Percentiles rank a stretch among this genome's conserved stretches.
Conservation (phyloP, 2,113 vertebrate genomes). For the Megaptera novaeangliae region DNA sequence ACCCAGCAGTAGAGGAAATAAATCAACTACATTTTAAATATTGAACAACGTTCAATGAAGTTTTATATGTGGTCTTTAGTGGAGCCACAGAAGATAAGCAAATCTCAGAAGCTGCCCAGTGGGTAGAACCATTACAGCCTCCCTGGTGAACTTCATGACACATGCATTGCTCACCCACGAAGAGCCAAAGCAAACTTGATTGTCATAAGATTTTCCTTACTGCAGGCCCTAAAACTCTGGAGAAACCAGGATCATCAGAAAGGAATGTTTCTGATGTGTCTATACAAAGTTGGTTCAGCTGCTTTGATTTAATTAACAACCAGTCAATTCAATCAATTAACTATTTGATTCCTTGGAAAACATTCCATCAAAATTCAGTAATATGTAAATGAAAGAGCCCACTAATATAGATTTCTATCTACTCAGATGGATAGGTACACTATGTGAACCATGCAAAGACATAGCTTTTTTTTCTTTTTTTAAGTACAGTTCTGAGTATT, state of each 20-base stretch:
- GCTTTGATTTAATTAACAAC: constrained; percentile 60
- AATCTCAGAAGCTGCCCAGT: background rate
- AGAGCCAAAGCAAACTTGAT: constrained; percentile 58
- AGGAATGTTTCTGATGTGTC: constrained; percentile 57
- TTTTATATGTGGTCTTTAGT: background rate
- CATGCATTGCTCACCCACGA: background rate
- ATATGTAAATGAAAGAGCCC: constrained; percentile 37
- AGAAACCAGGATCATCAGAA: constrained; percentile 46
- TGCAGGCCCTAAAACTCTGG: constrained; percentile 1
- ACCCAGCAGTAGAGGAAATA: background rate
- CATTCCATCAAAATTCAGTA: constrained; percentile 51
- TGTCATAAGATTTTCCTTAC: constrained; percentile 59
- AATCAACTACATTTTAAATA: background rate
- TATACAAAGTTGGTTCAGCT: constrained; percentile 53
- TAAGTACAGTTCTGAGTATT: background rate
- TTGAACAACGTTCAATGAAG: background rate
- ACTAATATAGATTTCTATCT: constrained; percentile 50
- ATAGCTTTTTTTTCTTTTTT: background rate
- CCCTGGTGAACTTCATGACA: constrained; percentile 29
- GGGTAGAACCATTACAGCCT: background rate
- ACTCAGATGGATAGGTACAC: background rate
- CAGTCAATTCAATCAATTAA: constrained; percentile 60
- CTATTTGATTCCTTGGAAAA: constrained; percentile 50
- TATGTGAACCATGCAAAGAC: background rate
- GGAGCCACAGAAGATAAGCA: background rate